Base-by-base conservation (phyloP, 2,888 invertebrate species). In the Stegophylla sp. region DNA sequence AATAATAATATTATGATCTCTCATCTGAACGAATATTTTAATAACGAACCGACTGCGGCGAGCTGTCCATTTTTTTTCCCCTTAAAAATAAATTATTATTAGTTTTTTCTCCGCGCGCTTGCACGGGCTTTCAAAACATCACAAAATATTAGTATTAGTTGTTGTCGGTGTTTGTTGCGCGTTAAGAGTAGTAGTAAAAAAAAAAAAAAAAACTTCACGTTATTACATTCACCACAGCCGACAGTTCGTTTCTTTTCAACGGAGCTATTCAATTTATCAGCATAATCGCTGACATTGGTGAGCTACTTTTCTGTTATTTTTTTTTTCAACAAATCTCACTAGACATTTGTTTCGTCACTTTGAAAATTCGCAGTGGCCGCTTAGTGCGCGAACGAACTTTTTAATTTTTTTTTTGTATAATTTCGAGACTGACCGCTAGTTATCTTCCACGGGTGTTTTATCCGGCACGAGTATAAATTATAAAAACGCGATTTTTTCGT, bases 401-500 rank as follows among this genome's bases (percentile, higher is more conserved):
- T n/a, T n/a, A n/a, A n/a, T n/a, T 53, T 63, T 34, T 26, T 26
- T 72, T 56, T 23, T 13, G 26, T 7, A 23, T 20, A 17, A 63
- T 63, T 48, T 63, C 12, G 63, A 74, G 48, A 59, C 23, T 5
- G 20, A 28, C 28, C n/a, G 45, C 3, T 45, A 17, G 17, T 74
- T 74, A 74, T 48, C 61, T 48, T 74, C 48, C n/a, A n/a, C n/a
- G n/a, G n/a, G 41, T 53, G 53, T 15, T 17, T 28, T 15, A 34
- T 34, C 34, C 34, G 45, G 66, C 45, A 48, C 66, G 7, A 45
- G 45, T 15, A 15, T n/a, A 17, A 41, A 71, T 56, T 41, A 72
- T 63, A 63, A 20, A 41, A 17, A 75, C 9, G 17, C n/a, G 75
- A 76, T 76, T 66, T 66, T 66, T 53, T 53, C n/a, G n/a, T 13